These are phyloP conservation scores for Anagrus nilaparvatae DNA, from an alignment of 1,140 invertebrate species.

Conservation along the genomic window DNA sequence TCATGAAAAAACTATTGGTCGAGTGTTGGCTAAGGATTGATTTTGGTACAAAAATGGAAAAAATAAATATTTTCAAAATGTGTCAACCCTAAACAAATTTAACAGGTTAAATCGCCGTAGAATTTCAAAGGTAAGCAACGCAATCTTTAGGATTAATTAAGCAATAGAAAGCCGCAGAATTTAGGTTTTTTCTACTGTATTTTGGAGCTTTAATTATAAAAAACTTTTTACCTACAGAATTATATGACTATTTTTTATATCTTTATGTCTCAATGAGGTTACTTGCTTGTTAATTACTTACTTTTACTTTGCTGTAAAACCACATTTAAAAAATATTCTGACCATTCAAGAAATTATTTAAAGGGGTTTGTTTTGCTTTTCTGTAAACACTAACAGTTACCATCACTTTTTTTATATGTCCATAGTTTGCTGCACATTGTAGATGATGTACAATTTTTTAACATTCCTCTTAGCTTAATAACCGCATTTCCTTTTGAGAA, in stretches of 20 bases:
- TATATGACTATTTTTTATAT: conserved; percentile 15
- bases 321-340: conserved; percentile 1
- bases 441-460: not conserved
- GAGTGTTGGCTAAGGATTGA: not conserved
- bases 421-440: conserved; percentile 9
- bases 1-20: conserved; percentile 1
- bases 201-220: conserved; percentile 11
- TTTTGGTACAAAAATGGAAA: not conserved
- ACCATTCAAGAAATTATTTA: conserved; percentile 9
- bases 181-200: conserved; percentile 11
- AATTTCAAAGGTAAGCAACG: conserved; percentile 12
- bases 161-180: conserved; percentile 12
- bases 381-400: conserved; percentile 4
- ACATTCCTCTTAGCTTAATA: not conserved
- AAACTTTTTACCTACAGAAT: conserved; percentile 5
- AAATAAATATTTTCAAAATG: not conserved
- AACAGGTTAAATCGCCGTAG: conserved; percentile 1
- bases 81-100: not conserved
- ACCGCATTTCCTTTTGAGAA: conserved; percentile 1
- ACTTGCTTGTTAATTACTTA: no score
- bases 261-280: conserved; percentile 12
- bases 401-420: conserved; percentile 5
- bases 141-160: conserved; percentile 8
- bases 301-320: conserved; percentile 9
- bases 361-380: conserved; percentile 4